Conservation (phyloP, 2,113 vertebrate species). For the Aldabrachelys gigantea region DNA sequence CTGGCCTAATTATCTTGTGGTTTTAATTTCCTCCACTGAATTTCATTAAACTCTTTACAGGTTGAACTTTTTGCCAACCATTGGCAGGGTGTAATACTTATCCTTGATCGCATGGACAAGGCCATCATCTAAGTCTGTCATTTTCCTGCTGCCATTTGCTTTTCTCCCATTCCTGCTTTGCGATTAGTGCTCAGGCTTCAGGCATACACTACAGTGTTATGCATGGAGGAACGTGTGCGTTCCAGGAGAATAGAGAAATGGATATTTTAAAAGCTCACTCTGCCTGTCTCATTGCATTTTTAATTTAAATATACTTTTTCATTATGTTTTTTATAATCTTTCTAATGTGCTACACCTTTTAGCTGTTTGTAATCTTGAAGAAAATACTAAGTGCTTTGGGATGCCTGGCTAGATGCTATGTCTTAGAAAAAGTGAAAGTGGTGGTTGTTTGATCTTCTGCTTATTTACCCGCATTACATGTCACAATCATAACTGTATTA, state of each 20-base stretch:
- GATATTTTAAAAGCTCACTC: not conserved
- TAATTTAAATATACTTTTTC: conserved; percentile 27
- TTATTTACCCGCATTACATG: conserved; percentile 39
- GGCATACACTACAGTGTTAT: not conserved
- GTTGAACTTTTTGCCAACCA: conserved; percentile 28
- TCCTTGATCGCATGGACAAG: not conserved
- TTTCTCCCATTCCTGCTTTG: not conserved
- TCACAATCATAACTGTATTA: not conserved
- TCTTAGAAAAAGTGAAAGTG: conserved; percentile 14
- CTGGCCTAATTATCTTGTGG: conserved; percentile 29
- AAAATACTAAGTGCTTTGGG: not conserved
- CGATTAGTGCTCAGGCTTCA: not conserved
- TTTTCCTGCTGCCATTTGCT: not conserved
- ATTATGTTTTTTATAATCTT: conserved; percentile 6
- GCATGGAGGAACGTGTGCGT: not conserved
- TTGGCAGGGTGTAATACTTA: not conserved
- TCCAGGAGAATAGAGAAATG: conserved; percentile 14
- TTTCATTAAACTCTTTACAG: conserved; percentile 60
- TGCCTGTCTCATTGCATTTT: not conserved
- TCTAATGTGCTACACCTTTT: conserved; percentile 44
- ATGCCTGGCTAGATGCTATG: not conserved
- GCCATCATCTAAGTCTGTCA: not conserved
- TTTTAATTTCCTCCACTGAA: conserved; percentile 30
- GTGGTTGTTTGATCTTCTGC: conserved; percentile 21
- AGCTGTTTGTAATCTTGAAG: conserved; percentile 1